These are phyloP conservation scores for Drosophila koepferae DNA, from an alignment of 2,888 invertebrate genomes.

Conservation along the genomic window DNA sequence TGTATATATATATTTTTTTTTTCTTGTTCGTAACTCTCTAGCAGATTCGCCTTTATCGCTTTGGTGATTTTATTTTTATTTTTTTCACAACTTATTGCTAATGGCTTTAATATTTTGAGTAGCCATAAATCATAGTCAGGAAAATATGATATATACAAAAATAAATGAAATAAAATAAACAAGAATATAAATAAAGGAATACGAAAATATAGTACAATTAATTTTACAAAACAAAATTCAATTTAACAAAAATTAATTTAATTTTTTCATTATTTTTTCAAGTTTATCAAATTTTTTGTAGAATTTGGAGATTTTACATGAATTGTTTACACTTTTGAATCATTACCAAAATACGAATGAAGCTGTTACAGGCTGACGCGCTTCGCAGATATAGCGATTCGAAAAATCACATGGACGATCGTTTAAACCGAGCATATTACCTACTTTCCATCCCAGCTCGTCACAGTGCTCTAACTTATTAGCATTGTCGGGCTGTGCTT, in stretches of 20 bases:
- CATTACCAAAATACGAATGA: conserved; percentile 31
- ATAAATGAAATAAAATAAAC: too few relatives aligned
- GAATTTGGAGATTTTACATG: too few relatives aligned
- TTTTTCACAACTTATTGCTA: conserved; percentile 36
- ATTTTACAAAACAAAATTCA: too few relatives aligned
- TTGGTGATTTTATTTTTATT: conserved; percentile 16
- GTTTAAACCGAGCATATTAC: background rate
- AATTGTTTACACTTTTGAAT: background rate
- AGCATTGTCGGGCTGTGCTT: conserved; percentile 26
- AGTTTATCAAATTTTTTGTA: too few relatives aligned
- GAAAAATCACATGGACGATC: conserved; percentile 12
- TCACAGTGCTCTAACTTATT: conserved; percentile 15
- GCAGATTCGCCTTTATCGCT: conserved; percentile 33
- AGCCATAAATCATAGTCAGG: conserved; percentile 55
- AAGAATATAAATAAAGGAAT: too few relatives aligned
- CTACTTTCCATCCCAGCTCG: conserved; percentile 6
- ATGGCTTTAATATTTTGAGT: conserved; percentile 41
- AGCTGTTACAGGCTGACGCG: conserved; percentile 18
- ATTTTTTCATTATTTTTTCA: too few relatives aligned
- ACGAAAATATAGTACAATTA: too few relatives aligned
- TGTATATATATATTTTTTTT: background rate
- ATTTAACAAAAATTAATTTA: too few relatives aligned
- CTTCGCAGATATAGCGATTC: conserved; percentile 24
- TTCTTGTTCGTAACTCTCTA: background rate
- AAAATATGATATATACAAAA: conserved; percentile 1